These are phyloP conservation scores for Dromas ardeola DNA, from an alignment of 2,113 vertebrate genomes.

Conservation along the genomic window DNA sequence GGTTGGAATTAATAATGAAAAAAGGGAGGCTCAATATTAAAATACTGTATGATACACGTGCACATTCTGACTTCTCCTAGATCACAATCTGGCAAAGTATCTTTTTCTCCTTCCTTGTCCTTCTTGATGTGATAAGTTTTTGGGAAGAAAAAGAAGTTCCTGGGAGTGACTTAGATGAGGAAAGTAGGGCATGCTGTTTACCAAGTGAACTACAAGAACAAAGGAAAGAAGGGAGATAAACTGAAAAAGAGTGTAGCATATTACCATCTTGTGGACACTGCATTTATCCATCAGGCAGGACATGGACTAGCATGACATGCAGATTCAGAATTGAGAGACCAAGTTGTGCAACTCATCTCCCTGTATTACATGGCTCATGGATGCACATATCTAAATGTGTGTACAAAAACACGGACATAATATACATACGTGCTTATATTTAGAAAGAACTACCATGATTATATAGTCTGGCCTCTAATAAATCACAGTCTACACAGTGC, in stretches of 20 bases:
- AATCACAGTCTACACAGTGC: neutral
- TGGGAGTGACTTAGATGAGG: neutral
- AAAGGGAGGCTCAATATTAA: neutral
- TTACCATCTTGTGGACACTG: neutral
- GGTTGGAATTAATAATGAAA: neutral
- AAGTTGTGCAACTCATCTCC: neutral
- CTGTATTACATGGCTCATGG: neutral
- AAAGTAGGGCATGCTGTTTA: neutral
- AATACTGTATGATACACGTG: neutral
- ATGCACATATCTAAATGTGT: neutral
- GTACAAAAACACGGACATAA: accelerated
- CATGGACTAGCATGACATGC: neutral
- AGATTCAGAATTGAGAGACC: neutral
- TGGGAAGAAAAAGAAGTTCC: neutral
- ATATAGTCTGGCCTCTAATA: neutral
- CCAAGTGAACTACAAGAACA: neutral
- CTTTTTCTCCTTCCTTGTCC: neutral
- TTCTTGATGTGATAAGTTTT: neutral
- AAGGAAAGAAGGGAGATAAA: neutral
- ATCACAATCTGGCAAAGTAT: neutral
- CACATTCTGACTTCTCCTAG: neutral
- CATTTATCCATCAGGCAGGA: neutral
- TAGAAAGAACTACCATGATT: neutral
- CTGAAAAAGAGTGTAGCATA: neutral
- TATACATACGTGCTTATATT: accelerated